A percentile compares a stretch with the other conserved stretches of the same genome.
These are phyloP conservation scores for Nematostella vectensis DNA, from an alignment of 92 coral and sea anemone genomes.

Conservation along the genomic window DNA sequence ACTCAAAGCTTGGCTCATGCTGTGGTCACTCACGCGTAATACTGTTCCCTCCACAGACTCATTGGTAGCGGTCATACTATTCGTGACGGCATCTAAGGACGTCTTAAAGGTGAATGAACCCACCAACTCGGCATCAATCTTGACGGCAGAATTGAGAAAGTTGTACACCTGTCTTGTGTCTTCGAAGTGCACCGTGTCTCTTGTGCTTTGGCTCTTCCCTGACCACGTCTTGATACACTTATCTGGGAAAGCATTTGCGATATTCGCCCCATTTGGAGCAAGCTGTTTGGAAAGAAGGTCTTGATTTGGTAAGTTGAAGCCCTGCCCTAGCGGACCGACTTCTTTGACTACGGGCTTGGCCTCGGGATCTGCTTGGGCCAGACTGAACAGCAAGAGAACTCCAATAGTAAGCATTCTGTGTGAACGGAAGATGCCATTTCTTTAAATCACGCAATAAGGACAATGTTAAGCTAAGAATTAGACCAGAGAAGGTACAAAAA, in stretches of 20 bases:
- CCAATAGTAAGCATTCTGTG: no score
- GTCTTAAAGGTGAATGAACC: background rate
- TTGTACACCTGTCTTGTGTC: background rate
- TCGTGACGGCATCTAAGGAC: background rate
- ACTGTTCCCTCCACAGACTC: background rate
- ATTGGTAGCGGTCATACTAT: background rate
- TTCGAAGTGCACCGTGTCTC: background rate
- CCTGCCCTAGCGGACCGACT: background rate
- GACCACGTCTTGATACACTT: background rate
- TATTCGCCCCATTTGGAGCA: background rate
- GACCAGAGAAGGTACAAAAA: no score
- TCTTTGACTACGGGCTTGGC: background rate
- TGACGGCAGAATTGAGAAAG: background rate
- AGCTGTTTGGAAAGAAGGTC: background rate
- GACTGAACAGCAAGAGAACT: no score
- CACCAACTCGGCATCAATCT: background rate
- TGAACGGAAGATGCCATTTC: no score
- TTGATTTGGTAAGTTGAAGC: background rate
- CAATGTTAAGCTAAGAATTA: no score
- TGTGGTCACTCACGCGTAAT: background rate
- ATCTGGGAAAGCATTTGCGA: background rate
- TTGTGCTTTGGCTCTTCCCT: background rate
- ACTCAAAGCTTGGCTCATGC: background rate
- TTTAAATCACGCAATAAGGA: no score
- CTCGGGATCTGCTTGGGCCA: no score